Evolutionary conservation across 92 coral and sea anemone genomes (phyloP), one percentile per base, ranked within the genome.

Genomic region (Nematostella vectensis): DNA sequence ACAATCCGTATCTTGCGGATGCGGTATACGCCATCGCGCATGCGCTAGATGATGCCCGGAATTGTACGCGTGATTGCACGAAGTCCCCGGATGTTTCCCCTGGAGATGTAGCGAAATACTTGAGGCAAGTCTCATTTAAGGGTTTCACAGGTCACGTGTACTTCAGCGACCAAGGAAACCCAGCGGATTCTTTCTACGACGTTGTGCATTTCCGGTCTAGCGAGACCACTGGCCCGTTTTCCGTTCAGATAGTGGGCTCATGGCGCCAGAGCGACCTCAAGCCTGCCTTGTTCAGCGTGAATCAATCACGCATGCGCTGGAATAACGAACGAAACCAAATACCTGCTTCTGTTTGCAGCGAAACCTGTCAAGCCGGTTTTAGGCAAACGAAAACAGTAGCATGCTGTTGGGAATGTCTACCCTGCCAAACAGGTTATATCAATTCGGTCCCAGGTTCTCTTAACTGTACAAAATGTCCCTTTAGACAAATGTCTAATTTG

Each of bases 1-100:
- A 74, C 39, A 65, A 76, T 19, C 89, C 89, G 2, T 82, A 82
- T 50, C 61, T 82, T 1, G 61, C 80, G 3, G 89, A 82, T 49
- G 89, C 89, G 2, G 71, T 77, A 12, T 67, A 71, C 39, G 79
- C 89, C 2, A 49, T 82, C 1, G 89, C 89, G 31, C 29, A 71
- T 31, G 89, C 89, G 24, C 56, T 82, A 12, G 57, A 79, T 25
- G n/a, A 11, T 3, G 23, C 43, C 11, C 37, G 38, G 11, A 8
- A 21, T 3, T 23, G 27, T 2, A 30, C n/a, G 27, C 48, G 15
- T n/a, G 30, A 11, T 11, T 67, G 86, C 29, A 20, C 20, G 13
- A 56, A 25, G n/a, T 20, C 27, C 16, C 20, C 4, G 0, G 2
- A 10, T 48, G 2, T 72, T 4, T 57, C 49, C 13, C 47, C 58